phyloP scores from a whole-genome alignment of 2,888 invertebrate species.

The Meloe dianella region DNA sequence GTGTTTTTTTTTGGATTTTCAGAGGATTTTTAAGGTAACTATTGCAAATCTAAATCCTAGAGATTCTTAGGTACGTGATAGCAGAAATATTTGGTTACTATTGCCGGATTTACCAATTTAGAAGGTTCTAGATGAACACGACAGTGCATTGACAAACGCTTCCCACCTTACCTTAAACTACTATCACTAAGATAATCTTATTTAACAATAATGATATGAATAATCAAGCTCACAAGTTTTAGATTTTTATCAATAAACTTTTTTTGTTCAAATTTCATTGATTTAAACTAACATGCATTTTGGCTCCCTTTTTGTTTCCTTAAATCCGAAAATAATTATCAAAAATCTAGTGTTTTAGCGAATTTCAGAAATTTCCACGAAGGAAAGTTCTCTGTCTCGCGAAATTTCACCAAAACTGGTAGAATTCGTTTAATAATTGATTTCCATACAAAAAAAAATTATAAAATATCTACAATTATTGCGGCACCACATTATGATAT shows the following conservation, averaged over 20 bases:
- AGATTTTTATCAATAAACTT: slow-evolving; percentile 22
- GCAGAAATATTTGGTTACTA: slow-evolving; percentile 37
- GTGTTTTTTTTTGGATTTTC: slow-evolving; percentile 16
- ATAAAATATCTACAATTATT: slow-evolving; percentile 47
- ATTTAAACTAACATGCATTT: slow-evolving; percentile 42
- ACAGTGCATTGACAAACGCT: slow-evolving; percentile 52
- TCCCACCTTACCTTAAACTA: slow-evolving; percentile 21
- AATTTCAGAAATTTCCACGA: slow-evolving; percentile 28
- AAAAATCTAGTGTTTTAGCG: slow-evolving; percentile 27
- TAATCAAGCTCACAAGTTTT: slow-evolving; percentile 52
- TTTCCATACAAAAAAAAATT: slow-evolving; percentile 18
- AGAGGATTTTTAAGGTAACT: neutral
- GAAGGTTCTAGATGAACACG: slow-evolving; percentile 36
- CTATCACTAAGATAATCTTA: slow-evolving; percentile 31
- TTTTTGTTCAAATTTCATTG: slow-evolving; percentile 4
- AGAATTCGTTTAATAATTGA: slow-evolving; percentile 22
- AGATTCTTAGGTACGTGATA: slow-evolving; percentile 53
- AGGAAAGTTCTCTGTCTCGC: slow-evolving; percentile 46
- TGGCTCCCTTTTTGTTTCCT: slow-evolving; percentile 34
- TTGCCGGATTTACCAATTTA: slow-evolving; percentile 15
- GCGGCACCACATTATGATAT: slow-evolving; percentile 54
- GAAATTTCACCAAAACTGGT: slow-evolving; percentile 33
- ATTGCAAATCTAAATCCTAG: slow-evolving; percentile 35
- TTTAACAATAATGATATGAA: slow-evolving; percentile 50
- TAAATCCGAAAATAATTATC: slow-evolving; percentile 22